phyloP scores from a whole-genome alignment of 2,113 vertebrate genomes.

The Galbula dea region DNA sequence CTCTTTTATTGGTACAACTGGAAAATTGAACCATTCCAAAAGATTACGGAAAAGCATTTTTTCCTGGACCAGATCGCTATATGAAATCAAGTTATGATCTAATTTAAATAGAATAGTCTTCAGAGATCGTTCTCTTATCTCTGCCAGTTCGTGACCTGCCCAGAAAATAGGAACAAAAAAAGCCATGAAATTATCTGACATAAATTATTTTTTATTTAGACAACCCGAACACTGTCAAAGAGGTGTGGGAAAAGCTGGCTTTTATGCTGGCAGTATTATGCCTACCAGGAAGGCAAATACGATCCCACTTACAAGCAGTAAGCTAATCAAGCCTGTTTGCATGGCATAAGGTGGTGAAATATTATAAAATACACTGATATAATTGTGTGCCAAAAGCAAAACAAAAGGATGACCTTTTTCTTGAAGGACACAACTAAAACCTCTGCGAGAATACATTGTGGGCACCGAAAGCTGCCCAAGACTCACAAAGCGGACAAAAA shows the following conservation, averaged over 20 bases:
- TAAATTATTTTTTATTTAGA: background rate
- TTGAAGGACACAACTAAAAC: background rate
- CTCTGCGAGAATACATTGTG: fast-evolving
- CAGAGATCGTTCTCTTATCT: slow-evolving; percentile 90
- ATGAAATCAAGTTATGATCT: slow-evolving; percentile 80
- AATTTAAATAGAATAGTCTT: slow-evolving; percentile 84
- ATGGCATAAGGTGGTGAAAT: background rate
- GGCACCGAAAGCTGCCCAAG: background rate
- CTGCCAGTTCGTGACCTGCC: slow-evolving; percentile 85
- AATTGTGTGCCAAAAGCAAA: background rate
- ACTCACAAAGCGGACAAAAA: background rate
- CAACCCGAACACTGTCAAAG: background rate
- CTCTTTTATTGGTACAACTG: slow-evolving; percentile 82
- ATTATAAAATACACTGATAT: fast-evolving
- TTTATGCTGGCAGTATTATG: background rate
- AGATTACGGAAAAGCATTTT: slow-evolving; percentile 80
- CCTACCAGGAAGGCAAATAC: background rate
- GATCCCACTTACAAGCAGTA: background rate
- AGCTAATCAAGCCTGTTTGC: background rate
- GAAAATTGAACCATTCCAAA: slow-evolving; percentile 95
- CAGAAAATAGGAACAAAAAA: background rate
- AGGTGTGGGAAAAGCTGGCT: fast-evolving
- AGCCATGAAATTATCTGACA: background rate
- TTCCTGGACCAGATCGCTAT: slow-evolving; percentile 83
- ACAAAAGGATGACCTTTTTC: background rate